Evolutionary conservation across 2,888 invertebrate genomes (phyloP).

Genomic region (Deroplatys truncata): DNA sequence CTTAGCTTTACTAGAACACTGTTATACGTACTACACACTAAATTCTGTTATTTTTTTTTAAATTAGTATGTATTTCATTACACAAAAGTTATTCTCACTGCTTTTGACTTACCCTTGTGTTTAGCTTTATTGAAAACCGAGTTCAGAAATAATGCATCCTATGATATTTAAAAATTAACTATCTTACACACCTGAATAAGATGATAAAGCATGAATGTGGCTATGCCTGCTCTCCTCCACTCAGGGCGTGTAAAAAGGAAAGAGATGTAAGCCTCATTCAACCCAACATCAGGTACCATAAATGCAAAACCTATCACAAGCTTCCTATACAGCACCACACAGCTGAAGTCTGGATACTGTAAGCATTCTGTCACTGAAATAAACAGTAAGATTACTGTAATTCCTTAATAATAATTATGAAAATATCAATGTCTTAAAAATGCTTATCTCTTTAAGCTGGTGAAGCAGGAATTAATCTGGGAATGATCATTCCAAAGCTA

Average conservation of each 20-base stretch:
- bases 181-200: constrained; percentile 63
- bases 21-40: too few species aligned
- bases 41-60: too few species aligned
- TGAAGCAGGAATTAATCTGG: too few species aligned
- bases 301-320: constrained; percentile 87
- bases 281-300: constrained; percentile 77
- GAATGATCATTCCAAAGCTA: too few species aligned
- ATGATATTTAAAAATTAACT: neutral
- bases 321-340: constrained; percentile 77
- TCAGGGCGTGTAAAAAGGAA: constrained; percentile 84
- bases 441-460: too few species aligned
- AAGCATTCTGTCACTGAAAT: constrained; percentile 78
- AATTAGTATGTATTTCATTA: too few species aligned
- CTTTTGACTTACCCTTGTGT: too few species aligned
- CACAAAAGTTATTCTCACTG: too few species aligned
- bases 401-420: neutral
- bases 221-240: constrained; percentile 81
- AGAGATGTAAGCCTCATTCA: constrained; percentile 84
- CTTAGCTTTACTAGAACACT: too few species aligned
- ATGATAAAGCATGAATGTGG: constrained; percentile 88
- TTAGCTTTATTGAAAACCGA: too few species aligned
- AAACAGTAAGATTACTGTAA: constrained; percentile 6
- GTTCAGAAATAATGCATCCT: neutral
- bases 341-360: constrained; percentile 89
- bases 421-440: too few species aligned